Percentiles rank a stretch among this genome's conserved stretches.
phyloP scores from a whole-genome alignment of 1,140 invertebrate species.

The Andricus grossulariae region DNA sequence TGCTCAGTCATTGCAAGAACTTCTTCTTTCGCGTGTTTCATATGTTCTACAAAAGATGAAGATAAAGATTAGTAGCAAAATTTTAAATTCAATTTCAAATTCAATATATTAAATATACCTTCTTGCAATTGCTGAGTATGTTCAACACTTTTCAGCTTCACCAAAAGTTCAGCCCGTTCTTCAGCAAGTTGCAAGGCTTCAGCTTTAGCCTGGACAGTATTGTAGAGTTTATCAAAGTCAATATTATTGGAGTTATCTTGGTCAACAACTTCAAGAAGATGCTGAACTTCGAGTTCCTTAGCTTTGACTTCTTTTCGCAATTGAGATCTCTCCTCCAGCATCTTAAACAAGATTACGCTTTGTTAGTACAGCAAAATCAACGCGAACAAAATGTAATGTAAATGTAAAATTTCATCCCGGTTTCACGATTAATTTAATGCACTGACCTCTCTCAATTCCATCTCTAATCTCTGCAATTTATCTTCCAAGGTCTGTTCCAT shows the following conservation, averaged over 20 bases:
- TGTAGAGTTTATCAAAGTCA: conserved; percentile 70
- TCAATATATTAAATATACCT: conserved; percentile 54
- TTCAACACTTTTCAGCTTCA: conserved; percentile 69
- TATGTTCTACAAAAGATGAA: conserved; percentile 66
- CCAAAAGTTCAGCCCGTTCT: conserved; percentile 70
- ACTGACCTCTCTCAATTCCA: conserved; percentile 68
- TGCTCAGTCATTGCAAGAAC: conserved; percentile 78
- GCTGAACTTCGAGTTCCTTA: conserved; percentile 68
- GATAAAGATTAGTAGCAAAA: background rate
- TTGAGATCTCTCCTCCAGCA: conserved; percentile 60
- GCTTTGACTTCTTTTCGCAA: conserved; percentile 62
- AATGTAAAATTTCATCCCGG: conserved; percentile 31
- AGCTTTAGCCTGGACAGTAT: conserved; percentile 68
- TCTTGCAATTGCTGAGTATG: conserved; percentile 70
- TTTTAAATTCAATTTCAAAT: conserved; percentile 9
- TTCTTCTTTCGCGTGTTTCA: conserved; percentile 73
- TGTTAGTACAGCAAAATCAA: conserved; percentile 37
- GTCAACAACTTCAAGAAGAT: conserved; percentile 65
- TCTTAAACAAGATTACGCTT: conserved; percentile 47
- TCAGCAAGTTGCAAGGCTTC: conserved; percentile 64
- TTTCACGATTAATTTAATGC: conserved; percentile 34
- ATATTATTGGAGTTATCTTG: conserved; percentile 66
- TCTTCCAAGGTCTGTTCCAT: conserved; percentile 63
- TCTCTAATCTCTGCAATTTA: conserved; percentile 67
- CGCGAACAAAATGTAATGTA: conserved; percentile 30